Evolutionary conservation across 2,797 vertebrate species (phyloP).

Genomic region (Anguilla anguilla): DNA sequence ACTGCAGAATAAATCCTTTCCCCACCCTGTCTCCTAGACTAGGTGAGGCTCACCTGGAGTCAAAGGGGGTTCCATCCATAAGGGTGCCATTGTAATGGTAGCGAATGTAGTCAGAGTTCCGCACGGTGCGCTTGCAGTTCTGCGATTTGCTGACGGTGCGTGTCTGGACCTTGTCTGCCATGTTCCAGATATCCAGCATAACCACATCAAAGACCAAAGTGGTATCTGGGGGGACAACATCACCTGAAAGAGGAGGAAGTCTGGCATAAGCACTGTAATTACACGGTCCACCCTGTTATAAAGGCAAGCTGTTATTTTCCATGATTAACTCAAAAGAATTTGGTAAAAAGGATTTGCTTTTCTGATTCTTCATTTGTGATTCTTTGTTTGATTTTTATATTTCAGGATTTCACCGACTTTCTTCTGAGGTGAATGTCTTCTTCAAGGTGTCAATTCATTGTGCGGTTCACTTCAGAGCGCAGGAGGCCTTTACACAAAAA

Average conservation of each 20-base stretch:
- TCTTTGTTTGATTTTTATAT: not conserved
- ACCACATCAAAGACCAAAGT: conserved; percentile 89
- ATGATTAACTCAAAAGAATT: not conserved
- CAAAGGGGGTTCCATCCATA: conserved; percentile 84
- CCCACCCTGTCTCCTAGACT: not conserved
- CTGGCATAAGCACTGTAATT: not conserved
- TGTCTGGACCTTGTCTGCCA: conserved; percentile 82
- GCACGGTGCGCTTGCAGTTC: conserved; percentile 85
- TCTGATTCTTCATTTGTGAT: not conserved
- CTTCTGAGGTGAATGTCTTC: not conserved
- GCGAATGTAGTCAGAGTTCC: conserved; percentile 87
- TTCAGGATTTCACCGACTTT: not conserved
- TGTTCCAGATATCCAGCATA: conserved; percentile 93
- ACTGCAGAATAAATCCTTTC: conserved; percentile 2
- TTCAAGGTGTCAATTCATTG: not conserved
- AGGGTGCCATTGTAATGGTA: conserved; percentile 94
- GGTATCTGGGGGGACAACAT: conserved; percentile 84
- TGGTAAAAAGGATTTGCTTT: not conserved
- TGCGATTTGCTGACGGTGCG: conserved; percentile 76
- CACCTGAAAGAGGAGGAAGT: conserved; percentile 45
- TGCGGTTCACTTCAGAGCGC: not conserved
- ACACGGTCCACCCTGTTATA: not conserved
- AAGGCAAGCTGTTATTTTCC: not conserved
- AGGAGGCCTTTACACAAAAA: not conserved
- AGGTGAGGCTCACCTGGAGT: conserved; percentile 80